Conservation (phyloP, 2,888 invertebrate species). For the Fragum fragum region DNA sequence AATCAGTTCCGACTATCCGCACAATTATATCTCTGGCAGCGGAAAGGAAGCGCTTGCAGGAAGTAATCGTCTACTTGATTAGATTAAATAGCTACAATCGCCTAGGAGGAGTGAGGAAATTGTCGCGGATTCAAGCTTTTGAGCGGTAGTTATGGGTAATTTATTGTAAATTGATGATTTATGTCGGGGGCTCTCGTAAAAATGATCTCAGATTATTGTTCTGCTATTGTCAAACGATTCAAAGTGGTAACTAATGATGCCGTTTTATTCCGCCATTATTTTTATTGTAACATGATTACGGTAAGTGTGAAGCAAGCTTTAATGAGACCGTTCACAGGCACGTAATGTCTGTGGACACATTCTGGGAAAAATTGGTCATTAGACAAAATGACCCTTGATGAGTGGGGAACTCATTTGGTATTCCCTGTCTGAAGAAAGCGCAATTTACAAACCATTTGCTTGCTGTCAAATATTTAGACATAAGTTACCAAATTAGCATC, state of each 20-base stretch:
- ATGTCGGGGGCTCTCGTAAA: conserved; percentile 64
- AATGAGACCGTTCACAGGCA: conserved; percentile 52
- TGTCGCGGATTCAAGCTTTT: conserved; percentile 64
- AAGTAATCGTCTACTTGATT: conserved; percentile 65
- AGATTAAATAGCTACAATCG: conserved; percentile 67
- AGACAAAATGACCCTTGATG: conserved; percentile 69
- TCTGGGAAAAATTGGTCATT: conserved; percentile 66
- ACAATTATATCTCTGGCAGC: conserved; percentile 63
- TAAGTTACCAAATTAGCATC: neutral
- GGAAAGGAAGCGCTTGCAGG: conserved; percentile 59
- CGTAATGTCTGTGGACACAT: conserved; percentile 57
- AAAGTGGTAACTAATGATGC: conserved; percentile 63
- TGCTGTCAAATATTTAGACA: conserved; percentile 29
- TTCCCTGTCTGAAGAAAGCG: conserved; percentile 59
- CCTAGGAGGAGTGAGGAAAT: conserved; percentile 68
- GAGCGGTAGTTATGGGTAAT: conserved; percentile 67
- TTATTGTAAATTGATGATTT: conserved; percentile 71
- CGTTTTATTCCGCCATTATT: conserved; percentile 63
- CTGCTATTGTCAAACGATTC: conserved; percentile 60
- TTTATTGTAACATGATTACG: conserved; percentile 68
- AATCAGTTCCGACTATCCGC: conserved; percentile 31
- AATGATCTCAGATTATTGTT: conserved; percentile 67
- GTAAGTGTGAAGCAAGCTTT: conserved; percentile 56
- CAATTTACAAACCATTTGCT: conserved; percentile 59
- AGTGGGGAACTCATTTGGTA: conserved; percentile 67